Evolutionary conservation across 1,140 invertebrate species (phyloP).

Genomic region (Grapholita molesta): DNA sequence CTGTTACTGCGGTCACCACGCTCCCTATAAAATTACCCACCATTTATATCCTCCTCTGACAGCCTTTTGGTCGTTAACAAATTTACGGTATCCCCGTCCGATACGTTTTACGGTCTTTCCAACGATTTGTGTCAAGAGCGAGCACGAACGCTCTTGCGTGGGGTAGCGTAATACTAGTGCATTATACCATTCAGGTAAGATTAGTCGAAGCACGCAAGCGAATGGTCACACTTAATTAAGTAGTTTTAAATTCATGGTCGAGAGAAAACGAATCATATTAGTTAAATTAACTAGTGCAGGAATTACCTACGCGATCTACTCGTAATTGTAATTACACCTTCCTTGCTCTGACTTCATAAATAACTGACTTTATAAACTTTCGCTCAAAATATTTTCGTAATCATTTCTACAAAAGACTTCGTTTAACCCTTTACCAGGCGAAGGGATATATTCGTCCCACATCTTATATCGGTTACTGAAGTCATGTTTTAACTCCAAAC

Average conservation of each 20-base stretch:
- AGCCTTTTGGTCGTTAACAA: constrained; percentile 19
- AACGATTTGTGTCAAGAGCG: constrained; percentile 22
- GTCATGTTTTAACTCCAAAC: too few species aligned
- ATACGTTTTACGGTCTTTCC: neutral
- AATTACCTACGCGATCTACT: neutral
- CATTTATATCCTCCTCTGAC: constrained; percentile 21
- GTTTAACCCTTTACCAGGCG: too few species aligned
- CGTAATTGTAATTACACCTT: neutral
- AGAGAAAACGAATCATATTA: neutral
- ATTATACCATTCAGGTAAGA: constrained; percentile 9
- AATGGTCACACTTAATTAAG: constrained; percentile 1
- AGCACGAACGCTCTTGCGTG: constrained; percentile 8
- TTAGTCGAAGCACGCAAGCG: constrained; percentile 4
- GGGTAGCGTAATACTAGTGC: constrained; percentile 12
- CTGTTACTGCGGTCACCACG: constrained; percentile 20
- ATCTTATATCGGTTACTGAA: too few species aligned
- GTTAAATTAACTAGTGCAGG: neutral
- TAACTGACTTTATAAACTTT: too few species aligned
- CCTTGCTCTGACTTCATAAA: neutral
- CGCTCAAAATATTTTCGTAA: too few species aligned
- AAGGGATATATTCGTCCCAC: too few species aligned
- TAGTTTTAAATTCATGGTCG: neutral
- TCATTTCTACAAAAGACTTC: too few species aligned
- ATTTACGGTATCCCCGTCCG: constrained; percentile 17
- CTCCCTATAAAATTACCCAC: constrained; percentile 25